Percentiles rank a stretch among this genome's conserved stretches.
phyloP scores from a whole-genome alignment of 2,797 vertebrate species.

The Salmo trutta region DNA sequence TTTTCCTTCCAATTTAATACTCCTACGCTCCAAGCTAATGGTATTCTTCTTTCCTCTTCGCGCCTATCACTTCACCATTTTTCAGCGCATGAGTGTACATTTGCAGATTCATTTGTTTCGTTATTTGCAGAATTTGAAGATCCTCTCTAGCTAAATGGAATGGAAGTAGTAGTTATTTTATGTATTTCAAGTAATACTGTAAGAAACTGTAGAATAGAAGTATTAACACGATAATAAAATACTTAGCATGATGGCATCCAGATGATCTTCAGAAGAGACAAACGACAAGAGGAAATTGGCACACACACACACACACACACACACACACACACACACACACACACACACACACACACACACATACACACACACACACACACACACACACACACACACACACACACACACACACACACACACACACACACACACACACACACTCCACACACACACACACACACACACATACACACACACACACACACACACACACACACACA shows the following conservation, averaged over 20 bases:
- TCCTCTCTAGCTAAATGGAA: not conserved
- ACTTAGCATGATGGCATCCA: too few species aligned
- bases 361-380: too few species aligned
- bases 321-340: not conserved
- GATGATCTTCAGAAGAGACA: not conserved
- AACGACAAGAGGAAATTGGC: not conserved
- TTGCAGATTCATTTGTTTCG: not conserved
- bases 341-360: too few species aligned
- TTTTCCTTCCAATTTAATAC: constrained; percentile 57
- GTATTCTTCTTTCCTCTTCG: constrained; percentile 14
- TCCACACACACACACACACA: too few species aligned
- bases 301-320: not conserved
- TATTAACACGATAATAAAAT: not conserved
- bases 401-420: too few species aligned
- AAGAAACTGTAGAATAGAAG: not conserved
- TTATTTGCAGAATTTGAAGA: constrained; percentile 7
- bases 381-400: too few species aligned
- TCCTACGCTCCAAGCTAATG: constrained; percentile 23
- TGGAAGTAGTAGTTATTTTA: not conserved
- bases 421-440: not conserved
- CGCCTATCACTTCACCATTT: constrained; percentile 14
- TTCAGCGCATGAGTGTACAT: not conserved
- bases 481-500: too few species aligned
- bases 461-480: too few species aligned
- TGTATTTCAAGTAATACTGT: not conserved